Base-by-base conservation (phyloP, 1,140 invertebrate genomes). In the Manduca sexta region DNA sequence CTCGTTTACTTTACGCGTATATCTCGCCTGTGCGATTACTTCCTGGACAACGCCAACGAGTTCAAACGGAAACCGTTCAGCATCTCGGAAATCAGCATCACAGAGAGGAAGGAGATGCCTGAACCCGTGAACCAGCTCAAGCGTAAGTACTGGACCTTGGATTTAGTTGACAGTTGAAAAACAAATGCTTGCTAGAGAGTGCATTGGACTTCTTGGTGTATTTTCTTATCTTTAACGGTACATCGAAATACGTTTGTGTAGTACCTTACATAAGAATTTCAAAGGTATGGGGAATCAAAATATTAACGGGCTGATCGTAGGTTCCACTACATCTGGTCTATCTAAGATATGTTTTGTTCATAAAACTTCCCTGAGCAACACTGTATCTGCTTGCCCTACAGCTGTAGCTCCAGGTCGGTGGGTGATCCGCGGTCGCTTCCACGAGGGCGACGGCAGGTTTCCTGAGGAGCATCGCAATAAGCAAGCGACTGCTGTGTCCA, bases 381-480 rank as follows among this genome's bases (percentile, higher is more conserved):
- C n/a, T n/a, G n/a, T n/a, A n/a, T n/a, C 21, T 8, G 21, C 21
- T 8, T 26, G 21, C 21, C 1, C 12, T 2, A 14, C 14, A 88
- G 87, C 85, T 16, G 66, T 88, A 8, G 70, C 68, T 0, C 66
- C 74, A 0, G 77, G 76, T 33, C 78, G 77, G n/a, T 89, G 88
- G 88, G 79, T 88, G 12, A 48, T 88, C 0, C 69, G 82, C 18
- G 88, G 87, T 3, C 73, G 61, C 8, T 83, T 88, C 51, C 83
- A 82, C 54, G 87, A 89, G 48, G 78, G 64, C 0, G 84, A 87
- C 52, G 65, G 56, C 2, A 62, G 74, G 30, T 89, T 88, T 58
- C 73, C 78, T 0, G 72, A 74, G 29, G 77, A 86, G 21, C 78
- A 81, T 13, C 69, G 88, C 31, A 82, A 84, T 16, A 80, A 74